Evolutionary conservation across 2,888 invertebrate genomes (phyloP), one percentile per base, ranked within the genome.

Genomic region (Campopleginae sp.): DNA sequence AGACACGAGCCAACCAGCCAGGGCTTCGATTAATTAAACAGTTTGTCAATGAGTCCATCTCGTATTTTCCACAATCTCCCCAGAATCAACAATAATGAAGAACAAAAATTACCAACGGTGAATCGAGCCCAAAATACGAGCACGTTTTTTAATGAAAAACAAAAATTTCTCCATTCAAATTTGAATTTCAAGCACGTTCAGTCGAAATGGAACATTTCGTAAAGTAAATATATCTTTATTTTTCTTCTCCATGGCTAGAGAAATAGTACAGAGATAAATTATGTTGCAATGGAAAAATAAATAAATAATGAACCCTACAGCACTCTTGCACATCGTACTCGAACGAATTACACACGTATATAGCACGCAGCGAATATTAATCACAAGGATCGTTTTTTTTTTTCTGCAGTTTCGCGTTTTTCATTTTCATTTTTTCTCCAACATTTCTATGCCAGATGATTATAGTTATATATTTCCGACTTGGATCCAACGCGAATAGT

Each of bases 401-500:
- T 27, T 14, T 27, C 14, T 14, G 6, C 27, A 27, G 23, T 58
- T 58, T 58, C 27, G 12, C 27, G n/a, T 54, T 23, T 7, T 38
- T 14, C 23, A 46, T 44, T 33, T 58, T 78, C 46, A 61, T 54
- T 19, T 66, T 66, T 44, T 42, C 5, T 27, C 38, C 38, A 1
- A 12, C 23, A n/a, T 27, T 42, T 54, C 19, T 5, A 31, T 58
- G 17, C 23, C 31, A 31, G 27, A 61, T 51, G 78, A 78, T 66
- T 66, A 74, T 81, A 68, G 58, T 58, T 58, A 76, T 77, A 78
- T 65, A 38, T 38, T 71, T 68, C 44, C 27, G 61, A 70, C 7
- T 70, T 7, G 38, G 44, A 44, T 58, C 63, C 33, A 23, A 74
- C 17, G 74, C 58, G 44, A 78, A 70, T 71, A 72, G 46, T 33